Evolutionary conservation across 2,113 vertebrate genomes (phyloP), one percentile per base, ranked within the genome.

Genomic region (Amazona guildingii): DNA sequence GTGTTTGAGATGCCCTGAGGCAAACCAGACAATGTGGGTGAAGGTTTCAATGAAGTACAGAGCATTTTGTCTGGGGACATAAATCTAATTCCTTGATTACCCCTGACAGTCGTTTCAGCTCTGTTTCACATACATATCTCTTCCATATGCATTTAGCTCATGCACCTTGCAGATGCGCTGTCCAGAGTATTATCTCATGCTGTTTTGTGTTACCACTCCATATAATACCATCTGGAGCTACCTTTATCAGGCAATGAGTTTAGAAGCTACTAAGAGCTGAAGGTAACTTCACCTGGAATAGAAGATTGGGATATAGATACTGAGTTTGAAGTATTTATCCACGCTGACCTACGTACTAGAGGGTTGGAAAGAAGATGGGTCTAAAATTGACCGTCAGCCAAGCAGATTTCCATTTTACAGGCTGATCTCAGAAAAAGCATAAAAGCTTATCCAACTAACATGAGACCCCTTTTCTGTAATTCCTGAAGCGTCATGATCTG

Each of bases 81-180:
- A 83, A 89, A 64, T 70, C 17, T 27, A n/a, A 48, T 75, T 74
- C 39, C 33, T 41, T 55, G 17, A 68, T 29, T 59, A 28, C 21
- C 46, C 19, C 7, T 75, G 48, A 28, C 69, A 68, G 20, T 41
- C 5, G 2, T 74, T 59, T 91, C 80, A 83, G 37, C 41, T 78
- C 33, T 20, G 7, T 72, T 84, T 82, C 62, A 79, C 18, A 3
- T 13, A 6, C 0, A 0, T 75, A 21, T 39, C 39, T 49, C 31
- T 81, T 68, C 67, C 41, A 12, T 33, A 13, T 21, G 8, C 7
- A 6, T 64, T 92, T 62, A 52, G 9, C 39, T 44, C 4, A 13
- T 28, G 37, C 28, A 49, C n/a, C 77, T 85, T 61, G 24, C 43
- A 70, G 74, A 24, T 64, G 70, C 44, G 5, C 48, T 57, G 18